phyloP scores from a whole-genome alignment of 2,113 vertebrate species.

The Lycaon pictus region DNA sequence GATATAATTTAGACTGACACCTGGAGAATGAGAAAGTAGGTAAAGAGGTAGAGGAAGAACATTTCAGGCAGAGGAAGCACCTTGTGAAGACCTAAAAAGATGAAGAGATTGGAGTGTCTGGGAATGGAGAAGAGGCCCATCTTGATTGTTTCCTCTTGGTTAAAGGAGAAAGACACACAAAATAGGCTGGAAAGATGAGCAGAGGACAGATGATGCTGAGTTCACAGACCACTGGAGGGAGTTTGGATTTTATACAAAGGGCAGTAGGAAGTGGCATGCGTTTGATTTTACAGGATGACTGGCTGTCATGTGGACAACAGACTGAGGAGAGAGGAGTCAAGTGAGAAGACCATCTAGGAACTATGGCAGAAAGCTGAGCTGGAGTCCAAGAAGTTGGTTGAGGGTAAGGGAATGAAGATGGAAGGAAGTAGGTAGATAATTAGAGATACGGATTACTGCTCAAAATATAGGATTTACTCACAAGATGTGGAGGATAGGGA shows the following conservation, averaged over 20 bases:
- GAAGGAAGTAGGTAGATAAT: not conserved
- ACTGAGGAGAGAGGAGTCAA: not conserved
- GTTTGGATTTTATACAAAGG: not conserved
- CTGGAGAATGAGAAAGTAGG: not conserved
- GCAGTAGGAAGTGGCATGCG: not conserved
- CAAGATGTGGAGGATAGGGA: no score
- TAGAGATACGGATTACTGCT: not conserved
- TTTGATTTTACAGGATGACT: not conserved
- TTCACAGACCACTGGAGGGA: not conserved
- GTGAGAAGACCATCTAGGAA: not conserved
- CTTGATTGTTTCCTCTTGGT: not conserved
- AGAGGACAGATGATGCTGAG: not conserved
- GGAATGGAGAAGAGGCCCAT: not conserved
- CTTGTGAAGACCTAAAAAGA: not conserved
- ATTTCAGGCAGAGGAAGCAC: not conserved
- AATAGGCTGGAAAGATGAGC: not conserved
- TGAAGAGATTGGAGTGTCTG: not conserved
- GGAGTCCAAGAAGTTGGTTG: not conserved
- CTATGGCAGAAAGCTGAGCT: not conserved
- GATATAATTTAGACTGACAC: not conserved
- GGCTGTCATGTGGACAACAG: not conserved
- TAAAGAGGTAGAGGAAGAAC: not conserved
- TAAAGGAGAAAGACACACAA: not conserved
- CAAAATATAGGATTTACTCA: not conserved
- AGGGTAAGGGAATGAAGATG: not conserved